Base-by-base conservation (phyloP, 1,140 invertebrate genomes). In the Delia radicum region DNA sequence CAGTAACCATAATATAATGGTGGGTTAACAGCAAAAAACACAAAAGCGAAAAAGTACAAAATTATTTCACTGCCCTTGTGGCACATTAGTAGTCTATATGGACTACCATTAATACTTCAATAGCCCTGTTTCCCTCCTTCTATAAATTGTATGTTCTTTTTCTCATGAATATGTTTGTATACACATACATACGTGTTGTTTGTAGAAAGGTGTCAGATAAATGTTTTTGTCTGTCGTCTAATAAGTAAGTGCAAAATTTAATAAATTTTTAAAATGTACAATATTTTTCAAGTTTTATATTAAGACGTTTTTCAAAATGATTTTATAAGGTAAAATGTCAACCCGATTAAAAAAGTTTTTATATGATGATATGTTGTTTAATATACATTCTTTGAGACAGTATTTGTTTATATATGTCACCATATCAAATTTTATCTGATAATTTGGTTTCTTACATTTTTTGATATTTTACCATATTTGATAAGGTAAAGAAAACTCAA, bases 31-130 rank as follows among this genome's bases (percentile, higher is more conserved):
- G 18, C 29, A 33, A 10, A 37, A 3, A 2, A n/a, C n/a, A 24
- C 18, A 15, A 31, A 37, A 21, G 29, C 27, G 37, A 33, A 61
- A 28, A 42, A 29, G 3, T 24, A n/a, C 13, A 72, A 75, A 74
- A 77, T 77, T 33, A 77, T 77, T 77, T 77, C 69, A 73, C 73
- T 27, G 55, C 73, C 76, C 74, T 73, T 72, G 76, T 72, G 76
- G 63, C 73, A 75, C 76, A 77, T 77, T 77, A 77, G 76, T 72
- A 77, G 74, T 73, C 74, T 74, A 77, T 77, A 74, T 77, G 75
- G 75, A 61, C 21, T 48, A 18, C 55, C 75, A 74, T 76, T 76
- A 76, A 74, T 74, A 67, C 73, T 65, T 74, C 63, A 69, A 63
- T 29, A 72, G 75, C 55, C 74, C 15, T 33, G 42, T 29, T 62